Evolutionary conservation across 1,140 invertebrate genomes (phyloP).

Genomic region (Scaptomyza montana): DNA sequence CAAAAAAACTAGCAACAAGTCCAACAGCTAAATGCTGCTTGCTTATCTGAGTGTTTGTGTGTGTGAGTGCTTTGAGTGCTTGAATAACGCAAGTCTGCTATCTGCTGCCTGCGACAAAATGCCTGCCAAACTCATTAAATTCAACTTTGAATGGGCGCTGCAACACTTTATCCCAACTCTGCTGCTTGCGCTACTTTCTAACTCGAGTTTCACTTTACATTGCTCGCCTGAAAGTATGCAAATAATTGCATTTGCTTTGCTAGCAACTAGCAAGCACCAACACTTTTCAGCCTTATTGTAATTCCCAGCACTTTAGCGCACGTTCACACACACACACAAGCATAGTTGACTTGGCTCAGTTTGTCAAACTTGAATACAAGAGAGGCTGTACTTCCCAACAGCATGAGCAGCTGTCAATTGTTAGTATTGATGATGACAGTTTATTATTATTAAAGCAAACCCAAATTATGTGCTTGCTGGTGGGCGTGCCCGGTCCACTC

Average conservation of each 20-base stretch:
- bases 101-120: conserved; percentile 11
- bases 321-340: conserved; percentile 1
- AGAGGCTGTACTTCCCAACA: neutral
- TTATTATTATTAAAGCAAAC: conserved; percentile 79
- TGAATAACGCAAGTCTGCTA: conserved; percentile 10
- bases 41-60: conserved; percentile 3
- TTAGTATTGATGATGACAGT: conserved; percentile 68
- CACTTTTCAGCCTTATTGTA: conserved; percentile 28
- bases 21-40: conserved; percentile 38
- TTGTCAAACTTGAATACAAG: conserved; percentile 5
- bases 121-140: conserved; percentile 27
- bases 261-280: conserved; percentile 1
- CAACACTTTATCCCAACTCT: neutral
- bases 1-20: conserved; percentile 60
- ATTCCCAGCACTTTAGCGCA: conserved; percentile 17
- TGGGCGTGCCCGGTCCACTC: neutral
- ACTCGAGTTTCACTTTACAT: neutral
- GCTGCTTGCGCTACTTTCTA: conserved; percentile 2
- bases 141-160: conserved; percentile 4
- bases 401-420: conserved; percentile 36
- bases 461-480: conserved; percentile 52
- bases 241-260: conserved; percentile 35
- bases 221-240: conserved; percentile 29
- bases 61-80: conserved; percentile 25
- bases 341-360: neutral